Percentiles rank a stretch among this genome's conserved stretches.
These are phyloP conservation scores for Lathronympha strigana DNA, from an alignment of 2,888 invertebrate species.

Conservation along the genomic window DNA sequence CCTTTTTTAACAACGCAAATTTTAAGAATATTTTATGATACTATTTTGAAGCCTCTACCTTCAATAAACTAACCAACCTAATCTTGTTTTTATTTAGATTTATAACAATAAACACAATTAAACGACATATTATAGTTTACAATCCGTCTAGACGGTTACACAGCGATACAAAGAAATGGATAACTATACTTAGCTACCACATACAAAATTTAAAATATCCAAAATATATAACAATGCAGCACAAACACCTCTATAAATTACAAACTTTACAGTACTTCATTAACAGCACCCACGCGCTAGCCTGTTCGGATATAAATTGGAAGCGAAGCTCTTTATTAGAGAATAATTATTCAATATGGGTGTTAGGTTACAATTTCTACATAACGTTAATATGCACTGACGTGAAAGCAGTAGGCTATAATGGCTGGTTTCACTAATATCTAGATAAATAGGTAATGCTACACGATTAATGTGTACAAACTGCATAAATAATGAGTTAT, in stretches of 20 bases:
- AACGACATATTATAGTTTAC: too few relatives aligned
- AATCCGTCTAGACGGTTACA: too few relatives aligned
- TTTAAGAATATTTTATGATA: too few relatives aligned
- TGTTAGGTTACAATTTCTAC: constrained; percentile 43
- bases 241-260: neutral
- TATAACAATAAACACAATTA: too few relatives aligned
- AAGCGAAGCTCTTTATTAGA: constrained; percentile 21
- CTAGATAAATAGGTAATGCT: constrained; percentile 55
- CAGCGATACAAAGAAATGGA: too few relatives aligned
- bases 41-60: too few relatives aligned
- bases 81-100: too few relatives aligned
- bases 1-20: too few relatives aligned
- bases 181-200: too few relatives aligned
- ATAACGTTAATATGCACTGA: constrained; percentile 43
- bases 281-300: constrained; percentile 6
- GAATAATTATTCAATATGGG: constrained; percentile 31
- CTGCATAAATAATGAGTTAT: constrained; percentile 59
- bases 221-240: too few relatives aligned
- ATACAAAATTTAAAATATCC: neutral
- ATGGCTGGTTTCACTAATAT: constrained; percentile 59
- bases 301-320: constrained; percentile 24
- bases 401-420: constrained; percentile 43
- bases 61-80: too few relatives aligned
- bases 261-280: neutral
- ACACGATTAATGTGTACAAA: constrained; percentile 60